Base-by-base conservation (phyloP, 2,888 invertebrate genomes). In the Acanthosepion esculentum region DNA sequence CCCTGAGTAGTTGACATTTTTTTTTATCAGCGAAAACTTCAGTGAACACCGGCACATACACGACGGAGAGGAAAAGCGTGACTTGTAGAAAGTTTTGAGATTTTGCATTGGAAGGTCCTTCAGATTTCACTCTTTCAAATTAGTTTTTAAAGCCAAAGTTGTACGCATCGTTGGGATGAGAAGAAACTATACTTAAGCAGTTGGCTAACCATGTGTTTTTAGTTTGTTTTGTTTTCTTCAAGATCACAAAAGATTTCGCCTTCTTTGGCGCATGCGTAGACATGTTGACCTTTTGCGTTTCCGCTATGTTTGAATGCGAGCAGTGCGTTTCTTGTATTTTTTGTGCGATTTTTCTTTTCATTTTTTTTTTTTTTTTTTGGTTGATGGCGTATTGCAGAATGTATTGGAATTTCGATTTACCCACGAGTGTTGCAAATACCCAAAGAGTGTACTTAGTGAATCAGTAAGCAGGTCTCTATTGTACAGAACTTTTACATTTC, bases 241-340 rank as follows among this genome's bases (percentile, higher is more conserved):
- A 23, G 59, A 59, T 59, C 20, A 59, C 59, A 59, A 59, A 20
- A 23, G 59, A 59, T 59, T 78, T 78, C n/a, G n/a, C n/a, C 33
- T 78, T 78, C n/a, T 78, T 15, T 78, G 78, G n/a, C n/a, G n/a
- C 78, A 78, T 78, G n/a, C n/a, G 78, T n/a, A 78, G 78, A 78
- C n/a, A n/a, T 78, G n/a, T 33, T 78, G n/a, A 78, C 78, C 78
- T 78, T 78, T 78, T 15, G n/a, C 18, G 3, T 33, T 78, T 78
- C 78, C 78, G 78, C 10, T 78, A 15, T 78, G 78, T 78, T n/a
- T 33, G n/a, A 78, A 78, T 78, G 78, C 12, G 78, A 12, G 78
- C 78, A 78, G n/a, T 15, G n/a, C 15, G 29, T 64, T 64, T 64
- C n/a, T 78, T n/a, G 3, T 41, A 41, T 41, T 41, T 41, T 41